Conservation (phyloP, 1,140 invertebrate species). For the Leptinotarsa texana region DNA sequence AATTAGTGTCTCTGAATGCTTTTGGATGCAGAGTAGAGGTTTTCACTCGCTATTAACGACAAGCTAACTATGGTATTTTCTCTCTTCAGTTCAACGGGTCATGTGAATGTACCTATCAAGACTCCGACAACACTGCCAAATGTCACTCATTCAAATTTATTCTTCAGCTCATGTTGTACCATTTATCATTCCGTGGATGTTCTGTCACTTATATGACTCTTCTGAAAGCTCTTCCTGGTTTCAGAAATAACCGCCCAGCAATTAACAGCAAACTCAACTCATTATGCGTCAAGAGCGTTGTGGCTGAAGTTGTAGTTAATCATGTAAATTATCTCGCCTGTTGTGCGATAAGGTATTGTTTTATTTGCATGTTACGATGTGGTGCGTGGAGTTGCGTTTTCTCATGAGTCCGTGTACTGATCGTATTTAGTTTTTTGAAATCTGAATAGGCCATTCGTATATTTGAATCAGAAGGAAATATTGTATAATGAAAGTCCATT, state of each 20-base stretch:
- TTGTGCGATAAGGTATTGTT: not conserved
- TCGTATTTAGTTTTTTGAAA: too few species aligned
- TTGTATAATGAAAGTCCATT: too few species aligned
- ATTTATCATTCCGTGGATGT: not conserved
- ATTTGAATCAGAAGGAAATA: too few species aligned
- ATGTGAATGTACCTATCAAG: not conserved
- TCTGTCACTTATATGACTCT: constrained; percentile 2
- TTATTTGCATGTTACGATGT: constrained; percentile 1
- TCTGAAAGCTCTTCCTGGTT: constrained; percentile 11
- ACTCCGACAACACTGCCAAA: too few species aligned
- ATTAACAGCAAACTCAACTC: constrained; percentile 13
- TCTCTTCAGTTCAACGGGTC: not conserved
- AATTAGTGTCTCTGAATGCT: too few species aligned
- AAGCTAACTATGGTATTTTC: too few species aligned
- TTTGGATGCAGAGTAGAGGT: too few species aligned
- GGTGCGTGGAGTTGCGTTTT: not conserved
- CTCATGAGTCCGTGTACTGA: too few species aligned
- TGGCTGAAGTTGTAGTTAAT: constrained; percentile 3
- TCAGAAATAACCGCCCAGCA: constrained; percentile 12
- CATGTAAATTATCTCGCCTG: not conserved
- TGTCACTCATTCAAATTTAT: constrained; percentile 21
- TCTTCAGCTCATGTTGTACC: not conserved
- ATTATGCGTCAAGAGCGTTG: not conserved
- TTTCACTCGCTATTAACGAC: too few species aligned
- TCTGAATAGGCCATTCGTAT: too few species aligned